A percentile compares a stretch with the other conserved stretches of the same genome.
Evolutionary conservation across 2,113 vertebrate genomes (phyloP).

Genomic region (Henicopernis longicauda): DNA sequence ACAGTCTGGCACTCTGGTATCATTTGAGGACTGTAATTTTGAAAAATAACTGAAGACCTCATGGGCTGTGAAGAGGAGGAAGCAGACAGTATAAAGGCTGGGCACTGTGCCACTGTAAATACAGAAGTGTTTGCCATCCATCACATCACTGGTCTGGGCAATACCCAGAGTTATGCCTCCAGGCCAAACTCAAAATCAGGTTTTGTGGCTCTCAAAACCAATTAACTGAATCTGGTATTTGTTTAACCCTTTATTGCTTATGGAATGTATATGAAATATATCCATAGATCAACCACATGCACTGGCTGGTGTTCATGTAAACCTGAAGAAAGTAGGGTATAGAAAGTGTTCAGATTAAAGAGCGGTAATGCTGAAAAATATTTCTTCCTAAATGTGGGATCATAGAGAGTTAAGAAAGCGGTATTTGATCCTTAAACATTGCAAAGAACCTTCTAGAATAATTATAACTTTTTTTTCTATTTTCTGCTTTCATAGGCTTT

Average conservation of each 20-base stretch:
- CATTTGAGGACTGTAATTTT: conserved; percentile 12
- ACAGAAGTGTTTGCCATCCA: conserved; percentile 36
- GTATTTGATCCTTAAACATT: not conserved
- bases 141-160: conserved; percentile 3
- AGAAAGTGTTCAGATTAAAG: not conserved
- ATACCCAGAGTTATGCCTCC: not conserved
- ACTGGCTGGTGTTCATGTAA: not conserved
- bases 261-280: not conserved
- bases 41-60: conserved; percentile 1
- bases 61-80: not conserved
- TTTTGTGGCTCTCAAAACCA: conserved; percentile 26
- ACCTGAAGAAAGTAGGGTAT: not conserved
- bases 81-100: conserved; percentile 23
- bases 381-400: not conserved
- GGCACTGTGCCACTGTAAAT: conserved; percentile 21
- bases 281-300: not conserved
- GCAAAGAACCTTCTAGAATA: not conserved
- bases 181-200: not conserved
- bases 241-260: not conserved
- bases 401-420: not conserved
- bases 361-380: not conserved
- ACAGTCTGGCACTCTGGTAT: not conserved
- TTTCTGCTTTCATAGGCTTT: not conserved
- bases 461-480: too few species aligned
- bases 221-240: not conserved